Percentiles rank a stretch among this genome's conserved stretches.
Conservation (phyloP, 2,797 vertebrate genomes). For the Gobionotothen gibberifrons region DNA sequence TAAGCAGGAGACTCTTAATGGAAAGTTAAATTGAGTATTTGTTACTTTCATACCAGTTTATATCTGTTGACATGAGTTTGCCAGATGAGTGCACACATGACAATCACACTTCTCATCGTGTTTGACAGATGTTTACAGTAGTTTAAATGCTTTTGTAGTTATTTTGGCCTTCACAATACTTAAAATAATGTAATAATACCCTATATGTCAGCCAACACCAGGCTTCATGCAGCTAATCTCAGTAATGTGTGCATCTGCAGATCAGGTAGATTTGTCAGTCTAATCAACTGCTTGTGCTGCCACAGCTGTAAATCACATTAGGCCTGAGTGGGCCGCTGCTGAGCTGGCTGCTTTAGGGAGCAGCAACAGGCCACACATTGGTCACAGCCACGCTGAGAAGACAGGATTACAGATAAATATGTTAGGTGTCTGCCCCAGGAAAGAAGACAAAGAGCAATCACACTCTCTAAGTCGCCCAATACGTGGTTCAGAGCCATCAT, state of each 20-base stretch:
- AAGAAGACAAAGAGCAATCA: conserved; percentile 73
- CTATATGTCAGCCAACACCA: conserved; percentile 47
- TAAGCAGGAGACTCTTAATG: conserved; percentile 13
- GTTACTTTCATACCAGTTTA: not conserved
- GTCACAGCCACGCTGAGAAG: conserved; percentile 75
- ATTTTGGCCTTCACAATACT: conserved; percentile 43
- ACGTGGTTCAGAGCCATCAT: conserved; percentile 68
- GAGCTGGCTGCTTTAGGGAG: conserved; percentile 68
- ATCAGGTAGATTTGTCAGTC: conserved; percentile 78
- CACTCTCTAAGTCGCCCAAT: conserved; percentile 57
- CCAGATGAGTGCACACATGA: conserved; percentile 2
- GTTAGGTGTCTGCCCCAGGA: conserved; percentile 77
- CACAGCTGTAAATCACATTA: conserved; percentile 79
- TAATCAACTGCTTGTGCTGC: conserved; percentile 73
- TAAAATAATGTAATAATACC: conserved; percentile 63
- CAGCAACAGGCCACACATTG: conserved; percentile 75
- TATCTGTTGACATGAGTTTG: conserved; percentile 11
- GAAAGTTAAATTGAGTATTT: conserved; percentile 12
- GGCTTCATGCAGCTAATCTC: conserved; percentile 64
- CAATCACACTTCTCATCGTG: conserved; percentile 23
- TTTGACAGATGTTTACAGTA: conserved; percentile 44
- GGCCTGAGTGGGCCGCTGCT: conserved; percentile 68
- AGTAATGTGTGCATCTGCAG: conserved; percentile 73
- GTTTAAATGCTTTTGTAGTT: conserved; percentile 50
- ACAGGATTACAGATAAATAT: conserved; percentile 83